These are phyloP conservation scores for Microcaecilia unicolor DNA, from an alignment of 2,797 vertebrate genomes.

Conservation along the genomic window DNA sequence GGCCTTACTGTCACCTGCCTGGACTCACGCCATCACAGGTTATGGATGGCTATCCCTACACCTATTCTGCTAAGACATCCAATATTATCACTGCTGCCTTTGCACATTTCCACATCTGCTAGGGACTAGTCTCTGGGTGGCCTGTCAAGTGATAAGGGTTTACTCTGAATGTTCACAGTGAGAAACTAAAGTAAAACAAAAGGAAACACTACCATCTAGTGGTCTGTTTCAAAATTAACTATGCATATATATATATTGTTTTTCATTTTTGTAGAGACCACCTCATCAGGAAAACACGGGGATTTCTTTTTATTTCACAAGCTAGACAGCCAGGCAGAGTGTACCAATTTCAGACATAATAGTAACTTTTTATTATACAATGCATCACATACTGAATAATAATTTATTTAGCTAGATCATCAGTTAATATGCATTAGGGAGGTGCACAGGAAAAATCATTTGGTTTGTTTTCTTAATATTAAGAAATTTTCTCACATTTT, in stretches of 20 bases:
- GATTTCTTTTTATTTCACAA: no score
- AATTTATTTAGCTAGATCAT: no score
- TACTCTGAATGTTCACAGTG: accelerated
- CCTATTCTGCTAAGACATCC: constrained; percentile 6
- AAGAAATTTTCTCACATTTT: no score
- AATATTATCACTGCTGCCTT: constrained; percentile 7
- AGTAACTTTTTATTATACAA: no score
- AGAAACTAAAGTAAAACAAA: constrained; percentile 26
- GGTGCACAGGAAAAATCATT: no score
- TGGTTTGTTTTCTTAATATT: no score
- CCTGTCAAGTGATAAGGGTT: constrained; percentile 18
- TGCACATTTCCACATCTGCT: constrained; percentile 5
- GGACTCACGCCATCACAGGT: not conserved
- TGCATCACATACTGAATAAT: no score
- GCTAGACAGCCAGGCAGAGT: no score
- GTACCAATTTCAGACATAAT: no score
- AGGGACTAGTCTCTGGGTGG: constrained; percentile 34
- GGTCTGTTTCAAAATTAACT: constrained; percentile 6
- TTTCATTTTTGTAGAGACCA: no score
- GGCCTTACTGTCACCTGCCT: not conserved
- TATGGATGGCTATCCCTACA: not conserved
- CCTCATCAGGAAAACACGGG: no score
- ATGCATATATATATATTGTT: accelerated
- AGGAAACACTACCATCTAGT: constrained; percentile 55
- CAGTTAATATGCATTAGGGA: no score